Conservation (phyloP, 2,113 vertebrate genomes). For the Triplophysa dalaica region DNA sequence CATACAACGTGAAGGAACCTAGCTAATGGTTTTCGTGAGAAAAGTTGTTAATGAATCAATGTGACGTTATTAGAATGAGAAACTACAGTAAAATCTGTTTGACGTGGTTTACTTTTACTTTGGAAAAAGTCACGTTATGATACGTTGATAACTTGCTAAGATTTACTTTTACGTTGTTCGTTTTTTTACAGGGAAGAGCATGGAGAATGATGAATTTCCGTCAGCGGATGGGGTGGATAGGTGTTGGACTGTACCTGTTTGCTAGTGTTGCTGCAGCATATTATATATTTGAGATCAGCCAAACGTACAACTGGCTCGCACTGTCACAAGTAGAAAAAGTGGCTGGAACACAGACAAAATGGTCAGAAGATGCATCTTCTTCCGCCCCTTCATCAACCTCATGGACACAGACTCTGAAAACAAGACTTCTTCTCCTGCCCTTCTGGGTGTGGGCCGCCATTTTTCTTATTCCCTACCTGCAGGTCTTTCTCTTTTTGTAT, state of each 20-base stretch:
- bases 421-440: constrained; percentile 83
- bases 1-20: neutral
- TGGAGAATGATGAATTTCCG: constrained; percentile 99
- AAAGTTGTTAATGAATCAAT: neutral
- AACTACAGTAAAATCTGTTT: neutral
- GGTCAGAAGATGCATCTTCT: constrained; percentile 70
- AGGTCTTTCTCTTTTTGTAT: constrained; percentile 96
- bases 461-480: constrained; percentile 92
- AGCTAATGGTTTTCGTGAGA: neutral
- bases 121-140: neutral
- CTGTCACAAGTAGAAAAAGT: constrained; percentile 84
- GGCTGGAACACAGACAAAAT: constrained; percentile 72
- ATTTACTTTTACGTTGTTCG: neutral
- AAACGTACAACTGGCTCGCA: constrained; percentile 86
- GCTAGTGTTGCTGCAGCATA: constrained; percentile 84
- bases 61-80: too few species aligned
- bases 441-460: constrained; percentile 89
- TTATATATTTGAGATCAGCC: constrained; percentile 92
- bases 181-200: constrained; percentile 74
- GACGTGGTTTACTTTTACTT: neutral
- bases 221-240: constrained; percentile 97
- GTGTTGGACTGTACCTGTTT: constrained; percentile 87
- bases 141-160: neutral
- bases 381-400: constrained; percentile 63
- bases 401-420: constrained; percentile 72